phyloP scores from a whole-genome alignment of 30 jellyfish, hydroid and myxozoan genomes.

The Aurelia sp. region DNA sequence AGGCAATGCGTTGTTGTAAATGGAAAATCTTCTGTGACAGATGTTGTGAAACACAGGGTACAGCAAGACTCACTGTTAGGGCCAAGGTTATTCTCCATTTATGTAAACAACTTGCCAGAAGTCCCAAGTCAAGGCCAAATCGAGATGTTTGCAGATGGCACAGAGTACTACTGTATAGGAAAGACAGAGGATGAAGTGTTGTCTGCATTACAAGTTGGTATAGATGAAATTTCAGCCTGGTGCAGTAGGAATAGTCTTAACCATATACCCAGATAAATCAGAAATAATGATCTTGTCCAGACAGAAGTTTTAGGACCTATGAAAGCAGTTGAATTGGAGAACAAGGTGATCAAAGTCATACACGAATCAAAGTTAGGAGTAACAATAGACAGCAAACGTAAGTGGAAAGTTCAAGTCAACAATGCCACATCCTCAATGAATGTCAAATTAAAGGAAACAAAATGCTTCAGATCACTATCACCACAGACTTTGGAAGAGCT shows the following conservation, averaged over 20 bases:
- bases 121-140: constrained; percentile 8
- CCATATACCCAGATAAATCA: neutral
- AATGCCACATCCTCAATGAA: no score
- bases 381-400: no score
- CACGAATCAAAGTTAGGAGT: no score
- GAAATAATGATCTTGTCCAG: constrained; percentile 2
- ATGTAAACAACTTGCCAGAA: neutral
- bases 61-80: neutral
- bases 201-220: neutral
- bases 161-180: neutral
- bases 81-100: constrained; percentile 2
- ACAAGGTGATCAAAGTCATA: no score
- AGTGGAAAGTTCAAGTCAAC: no score
- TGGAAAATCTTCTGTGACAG: neutral
- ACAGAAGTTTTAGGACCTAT: neutral
- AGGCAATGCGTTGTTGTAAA: neutral
- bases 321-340: no score
- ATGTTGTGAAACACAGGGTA: neutral
- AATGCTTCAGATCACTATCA: no score
- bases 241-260: constrained; percentile 1
- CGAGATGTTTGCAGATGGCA: neutral
- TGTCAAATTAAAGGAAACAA: no score
- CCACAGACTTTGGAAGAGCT: no score
- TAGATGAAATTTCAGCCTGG: neutral
- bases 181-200: constrained; percentile 8